A percentile compares a stretch with the other conserved stretches of the same genome.
phyloP scores from a whole-genome alignment of 1,140 invertebrate genomes.

The Rhopalosiphum padi region DNA sequence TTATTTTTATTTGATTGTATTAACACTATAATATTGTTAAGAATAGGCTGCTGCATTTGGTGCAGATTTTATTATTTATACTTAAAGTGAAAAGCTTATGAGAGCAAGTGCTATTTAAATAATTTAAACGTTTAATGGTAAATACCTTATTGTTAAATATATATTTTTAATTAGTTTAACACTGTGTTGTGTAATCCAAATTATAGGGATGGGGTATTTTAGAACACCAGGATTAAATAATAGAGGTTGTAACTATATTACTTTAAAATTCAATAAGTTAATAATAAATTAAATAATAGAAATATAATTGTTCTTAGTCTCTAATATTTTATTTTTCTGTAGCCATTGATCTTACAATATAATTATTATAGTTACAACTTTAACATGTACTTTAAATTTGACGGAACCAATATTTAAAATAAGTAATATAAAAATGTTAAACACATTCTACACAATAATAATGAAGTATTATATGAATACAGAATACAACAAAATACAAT shows the following conservation, averaged over 20 bases:
- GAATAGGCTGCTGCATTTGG: neutral
- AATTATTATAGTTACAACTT: neutral
- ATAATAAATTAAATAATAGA: too few species aligned
- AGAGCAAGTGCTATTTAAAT: neutral
- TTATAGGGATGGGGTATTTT: neutral
- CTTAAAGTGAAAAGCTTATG: constrained; percentile 1
- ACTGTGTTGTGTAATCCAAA: neutral
- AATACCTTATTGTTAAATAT: neutral
- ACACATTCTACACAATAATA: neutral
- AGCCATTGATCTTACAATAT: neutral
- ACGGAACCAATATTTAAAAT: neutral
- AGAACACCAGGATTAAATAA: neutral
- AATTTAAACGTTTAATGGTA: neutral
- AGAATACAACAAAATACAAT: neutral
- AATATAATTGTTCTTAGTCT: neutral
- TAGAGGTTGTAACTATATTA: neutral
- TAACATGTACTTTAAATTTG: neutral
- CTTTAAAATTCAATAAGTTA: neutral
- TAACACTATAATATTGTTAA: neutral
- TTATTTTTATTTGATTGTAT: neutral
- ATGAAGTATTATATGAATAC: neutral
- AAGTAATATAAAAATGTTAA: neutral
- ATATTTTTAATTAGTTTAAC: neutral
- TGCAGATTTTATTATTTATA: neutral
- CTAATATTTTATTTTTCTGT: neutral